Base-by-base conservation (phyloP, 2,888 invertebrate species). In the Philaethria dido region DNA sequence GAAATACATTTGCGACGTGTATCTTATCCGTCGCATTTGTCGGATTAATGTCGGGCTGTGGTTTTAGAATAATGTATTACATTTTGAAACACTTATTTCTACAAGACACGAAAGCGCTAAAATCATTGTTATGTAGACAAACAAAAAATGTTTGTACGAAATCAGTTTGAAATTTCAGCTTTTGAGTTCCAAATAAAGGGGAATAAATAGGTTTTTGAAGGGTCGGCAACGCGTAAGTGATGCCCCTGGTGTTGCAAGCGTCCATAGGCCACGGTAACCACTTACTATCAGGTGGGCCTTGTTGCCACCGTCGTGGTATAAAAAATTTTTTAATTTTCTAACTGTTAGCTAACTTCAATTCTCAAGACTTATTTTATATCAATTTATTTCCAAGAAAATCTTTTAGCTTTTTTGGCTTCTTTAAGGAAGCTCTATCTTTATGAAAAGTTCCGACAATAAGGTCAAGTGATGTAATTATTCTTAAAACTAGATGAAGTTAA, bases 21-120 rank as follows among this genome's bases (percentile, higher is more conserved):
- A 52, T 16, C 29, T 16, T 29, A 16, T 29, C n/a, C 50, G 25
- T 50, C 3, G 25, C 50, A 25, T 52, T 52, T 52, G 50, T 52
- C 16, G 16, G 16, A 52, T 52, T 16, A 52, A 52, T 29, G 50
- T 29, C 29, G 50, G 29, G 16, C 16, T 29, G 29, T 9, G 50
- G 50, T 50, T 25, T 52, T 52, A 9, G 50, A 52, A 52, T 29
- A 29, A 52, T 52, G 11, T 11, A 29, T 3, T 16, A 29, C 11
- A 0, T 52, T 29, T 29, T 29, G 16, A 29, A 50, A n/a, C 3
- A n/a, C n/a, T 29, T 11, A 16, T 9, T 52, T 9, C 25, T 52
- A 52, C 9, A 52, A 29, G 29, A 29, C 29, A 3, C 8, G 16
- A 16, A 25, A 29, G 3, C 9, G 9, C 4, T 52, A n/a, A 29